phyloP scores from a whole-genome alignment of 2,888 invertebrate genomes.

The Drosophila mayaguana region DNA sequence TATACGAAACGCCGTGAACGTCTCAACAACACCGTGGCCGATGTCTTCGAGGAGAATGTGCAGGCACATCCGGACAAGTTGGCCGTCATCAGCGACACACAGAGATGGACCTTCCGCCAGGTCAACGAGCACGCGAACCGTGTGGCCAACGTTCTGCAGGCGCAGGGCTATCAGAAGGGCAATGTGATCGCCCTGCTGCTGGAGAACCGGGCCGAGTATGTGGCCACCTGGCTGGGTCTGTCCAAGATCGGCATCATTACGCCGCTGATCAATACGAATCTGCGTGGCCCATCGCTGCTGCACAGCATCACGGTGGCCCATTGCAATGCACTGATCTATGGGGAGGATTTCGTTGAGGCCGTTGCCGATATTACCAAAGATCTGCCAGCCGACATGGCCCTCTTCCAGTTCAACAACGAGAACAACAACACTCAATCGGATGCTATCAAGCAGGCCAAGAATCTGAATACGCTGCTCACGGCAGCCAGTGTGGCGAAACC shows the following conservation, averaged over 20 bases:
- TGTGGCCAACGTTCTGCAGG: conserved; percentile 91
- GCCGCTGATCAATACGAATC: conserved; percentile 97
- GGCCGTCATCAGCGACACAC: conserved; percentile 89
- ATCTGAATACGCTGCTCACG: conserved; percentile 78
- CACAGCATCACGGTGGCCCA: conserved; percentile 95
- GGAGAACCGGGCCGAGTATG: conserved; percentile 96
- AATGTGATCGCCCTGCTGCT: conserved; percentile 95
- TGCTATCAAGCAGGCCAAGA: conserved; percentile 78
- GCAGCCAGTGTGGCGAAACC: conserved; percentile 79
- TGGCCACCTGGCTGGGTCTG: conserved; percentile 96
- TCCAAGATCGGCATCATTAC: conserved; percentile 94
- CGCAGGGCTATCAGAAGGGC: conserved; percentile 92
- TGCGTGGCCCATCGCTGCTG: conserved; percentile 91
- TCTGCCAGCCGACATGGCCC: conserved; percentile 88
- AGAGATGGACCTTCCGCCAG: conserved; percentile 93
- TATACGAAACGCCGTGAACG: conserved; percentile 88
- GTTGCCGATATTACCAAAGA: conserved; percentile 89
- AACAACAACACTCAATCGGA: conserved; percentile 67
- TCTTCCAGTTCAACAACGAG: conserved; percentile 87
- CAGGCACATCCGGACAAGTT: conserved; percentile 92
- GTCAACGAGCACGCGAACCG: conserved; percentile 94
- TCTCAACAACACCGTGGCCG: conserved; percentile 90
- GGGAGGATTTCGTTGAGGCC: conserved; percentile 86
- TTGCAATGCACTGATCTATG: conserved; percentile 93
- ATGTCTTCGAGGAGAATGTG: conserved; percentile 91